Conservation (phyloP, 2,888 invertebrate species). For the Ormyrus thymus region DNA sequence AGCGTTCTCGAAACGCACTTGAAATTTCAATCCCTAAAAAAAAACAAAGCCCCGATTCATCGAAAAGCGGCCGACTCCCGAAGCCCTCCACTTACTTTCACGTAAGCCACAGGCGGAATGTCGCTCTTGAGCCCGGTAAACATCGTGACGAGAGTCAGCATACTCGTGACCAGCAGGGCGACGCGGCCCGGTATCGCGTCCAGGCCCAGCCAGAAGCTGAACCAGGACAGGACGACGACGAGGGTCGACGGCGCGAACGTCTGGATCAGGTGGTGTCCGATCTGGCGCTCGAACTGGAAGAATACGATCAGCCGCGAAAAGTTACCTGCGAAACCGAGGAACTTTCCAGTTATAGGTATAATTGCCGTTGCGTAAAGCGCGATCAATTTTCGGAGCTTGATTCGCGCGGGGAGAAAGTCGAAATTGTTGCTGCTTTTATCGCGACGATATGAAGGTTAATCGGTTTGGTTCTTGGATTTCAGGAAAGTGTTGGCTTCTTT, state of each 20-base stretch:
- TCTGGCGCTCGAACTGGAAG: conserved; percentile 88
- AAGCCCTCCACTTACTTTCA: conserved; percentile 79
- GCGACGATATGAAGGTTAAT: too few relatives aligned
- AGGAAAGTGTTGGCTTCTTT: neutral
- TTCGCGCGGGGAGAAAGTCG: too few relatives aligned
- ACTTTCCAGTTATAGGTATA: neutral
- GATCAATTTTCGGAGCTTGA: too few relatives aligned
- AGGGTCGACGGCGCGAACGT: conserved; percentile 90
- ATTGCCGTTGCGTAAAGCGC: too few relatives aligned
- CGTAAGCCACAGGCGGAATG: conserved; percentile 90
- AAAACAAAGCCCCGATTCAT: too few relatives aligned
- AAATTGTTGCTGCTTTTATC: too few relatives aligned
- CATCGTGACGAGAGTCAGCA: conserved; percentile 90
- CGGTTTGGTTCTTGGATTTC: neutral
- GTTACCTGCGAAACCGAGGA: conserved; percentile 77
- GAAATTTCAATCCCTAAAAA: too few relatives aligned
- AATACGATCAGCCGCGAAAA: conserved; percentile 86
- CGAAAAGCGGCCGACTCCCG: too few relatives aligned
- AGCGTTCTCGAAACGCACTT: too few relatives aligned
- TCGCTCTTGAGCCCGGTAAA: conserved; percentile 88
- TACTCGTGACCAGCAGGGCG: conserved; percentile 87
- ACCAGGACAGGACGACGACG: conserved; percentile 90
- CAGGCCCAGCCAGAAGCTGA: conserved; percentile 90
- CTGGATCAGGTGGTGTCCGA: conserved; percentile 89
- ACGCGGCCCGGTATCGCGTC: conserved; percentile 90